These are phyloP conservation scores for Acarapis woodi DNA, from an alignment of 1,140 invertebrate species.

Conservation along the genomic window DNA sequence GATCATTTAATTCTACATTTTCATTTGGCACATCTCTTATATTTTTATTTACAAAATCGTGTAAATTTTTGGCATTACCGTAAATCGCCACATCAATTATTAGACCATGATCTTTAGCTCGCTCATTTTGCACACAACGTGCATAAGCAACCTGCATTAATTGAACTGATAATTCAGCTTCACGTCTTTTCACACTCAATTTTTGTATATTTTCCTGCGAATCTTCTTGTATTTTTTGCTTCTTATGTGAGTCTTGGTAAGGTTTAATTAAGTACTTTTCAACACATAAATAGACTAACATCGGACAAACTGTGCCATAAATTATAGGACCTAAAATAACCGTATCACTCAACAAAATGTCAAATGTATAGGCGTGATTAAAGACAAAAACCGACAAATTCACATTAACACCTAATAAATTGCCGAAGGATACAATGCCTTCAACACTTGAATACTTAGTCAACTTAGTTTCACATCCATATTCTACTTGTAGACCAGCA, in stretches of 20 bases:
- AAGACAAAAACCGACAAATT: not conserved
- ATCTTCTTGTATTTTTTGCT: conserved; percentile 21
- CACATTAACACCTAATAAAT: conserved; percentile 58
- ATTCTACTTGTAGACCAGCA: conserved; percentile 54
- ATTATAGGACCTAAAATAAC: conserved; percentile 59
- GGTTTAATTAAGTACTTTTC: conserved; percentile 67
- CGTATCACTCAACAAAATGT: conserved; percentile 66
- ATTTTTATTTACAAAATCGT: not conserved
- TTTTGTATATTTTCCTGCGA: conserved; percentile 23
- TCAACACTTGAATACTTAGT: conserved; percentile 62
- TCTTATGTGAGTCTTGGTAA: conserved; percentile 39
- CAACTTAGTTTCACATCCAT: conserved; percentile 69
- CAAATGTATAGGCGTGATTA: conserved; percentile 59
- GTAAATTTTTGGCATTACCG: conserved; percentile 14
- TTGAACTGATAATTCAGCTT: conserved; percentile 52
- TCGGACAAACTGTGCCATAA: conserved; percentile 61
- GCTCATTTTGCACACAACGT: conserved; percentile 40
- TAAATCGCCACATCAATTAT: conserved; percentile 57
- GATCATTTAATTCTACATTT: not conserved
- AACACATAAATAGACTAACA: conserved; percentile 42
- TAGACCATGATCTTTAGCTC: conserved; percentile 37
- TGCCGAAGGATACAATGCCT: conserved; percentile 46
- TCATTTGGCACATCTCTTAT: conserved; percentile 2
- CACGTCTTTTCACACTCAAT: conserved; percentile 40
- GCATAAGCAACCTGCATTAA: conserved; percentile 52